These are phyloP conservation scores for Carposina sasakii DNA, from an alignment of 1,140 invertebrate species.

Conservation along the genomic window DNA sequence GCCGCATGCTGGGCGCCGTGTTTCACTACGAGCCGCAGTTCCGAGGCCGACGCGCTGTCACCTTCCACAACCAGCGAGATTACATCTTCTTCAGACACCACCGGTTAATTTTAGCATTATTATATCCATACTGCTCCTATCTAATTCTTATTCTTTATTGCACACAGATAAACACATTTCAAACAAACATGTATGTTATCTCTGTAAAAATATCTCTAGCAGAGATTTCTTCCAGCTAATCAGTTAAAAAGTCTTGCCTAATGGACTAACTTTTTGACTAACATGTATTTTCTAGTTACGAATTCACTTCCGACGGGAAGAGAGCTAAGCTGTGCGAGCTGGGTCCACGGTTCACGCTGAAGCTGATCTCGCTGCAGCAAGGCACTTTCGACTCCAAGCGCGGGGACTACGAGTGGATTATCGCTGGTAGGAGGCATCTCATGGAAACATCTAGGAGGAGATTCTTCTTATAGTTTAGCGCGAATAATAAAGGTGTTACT, in stretches of 20 bases:
- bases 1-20: constrained; percentile 94
- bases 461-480: constrained; percentile 87
- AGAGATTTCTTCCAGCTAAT: no score
- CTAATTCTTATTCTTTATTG: constrained; percentile 7
- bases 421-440: constrained; percentile 90
- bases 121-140: no score
- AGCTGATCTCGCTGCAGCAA: constrained; percentile 93
- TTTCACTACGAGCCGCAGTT: constrained; percentile 98
- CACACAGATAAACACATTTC: no score
- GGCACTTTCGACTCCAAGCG: constrained; percentile 97
- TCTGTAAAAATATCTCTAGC: no score
- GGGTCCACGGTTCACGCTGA: constrained; percentile 96
- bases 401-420: constrained; percentile 98
- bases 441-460: constrained; percentile 92
- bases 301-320: constrained; percentile 89
- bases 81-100: constrained; percentile 99
- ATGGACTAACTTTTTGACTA: no score
- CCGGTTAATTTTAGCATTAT: constrained; percentile 84
- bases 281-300: constrained; percentile 90
- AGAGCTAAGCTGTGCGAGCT: constrained; percentile 91
- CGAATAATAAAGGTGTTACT: constrained; percentile 28
- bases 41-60: constrained; percentile 91
- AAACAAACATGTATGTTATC: no score
- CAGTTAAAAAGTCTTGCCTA: no score
- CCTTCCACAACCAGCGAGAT: constrained; percentile 99